These are phyloP conservation scores for Parnassius orleans DNA, from an alignment of 2,888 invertebrate species.

Conservation along the genomic window DNA sequence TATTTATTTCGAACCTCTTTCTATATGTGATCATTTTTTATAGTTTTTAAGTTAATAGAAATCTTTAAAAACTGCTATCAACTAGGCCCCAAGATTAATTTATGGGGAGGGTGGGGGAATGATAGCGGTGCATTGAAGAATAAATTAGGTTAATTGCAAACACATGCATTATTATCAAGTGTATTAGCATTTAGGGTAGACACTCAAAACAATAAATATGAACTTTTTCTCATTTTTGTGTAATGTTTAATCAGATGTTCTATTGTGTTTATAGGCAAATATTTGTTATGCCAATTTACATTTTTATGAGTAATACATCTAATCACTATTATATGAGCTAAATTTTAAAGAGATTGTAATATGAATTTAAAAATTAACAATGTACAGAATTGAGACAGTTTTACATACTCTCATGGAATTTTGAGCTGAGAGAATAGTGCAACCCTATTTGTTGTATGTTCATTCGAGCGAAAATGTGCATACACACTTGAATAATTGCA, in stretches of 20 bases:
- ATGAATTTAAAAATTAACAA: not conserved
- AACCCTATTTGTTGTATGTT: slow-evolving; percentile 53
- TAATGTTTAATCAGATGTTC: no score
- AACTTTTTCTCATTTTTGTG: no score
- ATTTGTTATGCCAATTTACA: no score
- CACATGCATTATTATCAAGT: slow-evolving; percentile 64
- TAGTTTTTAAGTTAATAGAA: slow-evolving; percentile 51
- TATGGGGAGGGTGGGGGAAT: slow-evolving; percentile 43
- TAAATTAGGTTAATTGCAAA: slow-evolving; percentile 66
- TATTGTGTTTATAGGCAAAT: no score
- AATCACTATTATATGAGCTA: not conserved
- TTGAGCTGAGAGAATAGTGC: not conserved
- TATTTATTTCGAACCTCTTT: slow-evolving; percentile 56
- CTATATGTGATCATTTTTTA: slow-evolving; percentile 62
- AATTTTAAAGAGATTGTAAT: not conserved
- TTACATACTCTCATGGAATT: not conserved
- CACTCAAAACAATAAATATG: not conserved
- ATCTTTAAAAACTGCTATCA: slow-evolving; percentile 35
- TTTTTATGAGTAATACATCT: no score
- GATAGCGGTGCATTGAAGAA: slow-evolving; percentile 65
- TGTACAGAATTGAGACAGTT: not conserved
- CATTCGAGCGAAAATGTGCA: slow-evolving; percentile 73
- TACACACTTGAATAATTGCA: slow-evolving; percentile 67
- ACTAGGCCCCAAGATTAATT: slow-evolving; percentile 45
- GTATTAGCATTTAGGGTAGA: slow-evolving; percentile 57